Base-by-base conservation (phyloP, 1,140 invertebrate species). In the Muscidifurax raptorellus region DNA sequence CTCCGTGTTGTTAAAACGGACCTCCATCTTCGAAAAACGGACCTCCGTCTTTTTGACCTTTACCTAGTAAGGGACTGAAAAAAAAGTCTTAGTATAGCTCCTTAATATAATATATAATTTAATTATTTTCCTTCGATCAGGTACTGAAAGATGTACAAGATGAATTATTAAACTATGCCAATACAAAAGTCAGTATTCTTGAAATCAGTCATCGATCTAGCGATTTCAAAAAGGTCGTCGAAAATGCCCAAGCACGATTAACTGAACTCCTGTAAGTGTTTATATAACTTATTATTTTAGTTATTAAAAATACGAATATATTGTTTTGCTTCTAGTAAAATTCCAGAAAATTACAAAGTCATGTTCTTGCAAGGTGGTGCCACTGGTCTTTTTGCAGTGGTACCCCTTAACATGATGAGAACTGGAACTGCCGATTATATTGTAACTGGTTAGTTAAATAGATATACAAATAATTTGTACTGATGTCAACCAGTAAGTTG, bases 281-380 rank as follows among this genome's bases (percentile, higher is more conserved):
- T 72, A 27, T 15, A 59, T n/a, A n/a, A n/a, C n/a, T 77, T 77
- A 52, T 15, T 7, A 79, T 9, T 59, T 22, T 7, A 40, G 36
- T 9, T 40, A 40, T 59, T 59, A 22, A n/a, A 59, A 22, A n/a
- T 59, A 5, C 6, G 18, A 18, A 1, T 52, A 59, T n/a, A 2
- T n/a, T 59, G 12, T 18, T 59, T 18, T 69, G 6, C 27, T 66
- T 64, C 67, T 59, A 99, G 98, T 87, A 94, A 97, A 84, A 95
- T 99, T 82, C 99, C 99, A 1, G 94, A 96, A 74, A 99, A 99
- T 91, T 99, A 99, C 91, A 97, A 97, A 92, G 95, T 99, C 64
- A 88, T 99, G 12, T 98, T 99, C 88, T 94, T 99, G 93, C 97
- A 98, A 95, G 99, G 98, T 75, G 99, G 99, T 36, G 99, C 98